Conservation (phyloP, 2,797 vertebrate species). For the Peromyscus aztecus region DNA sequence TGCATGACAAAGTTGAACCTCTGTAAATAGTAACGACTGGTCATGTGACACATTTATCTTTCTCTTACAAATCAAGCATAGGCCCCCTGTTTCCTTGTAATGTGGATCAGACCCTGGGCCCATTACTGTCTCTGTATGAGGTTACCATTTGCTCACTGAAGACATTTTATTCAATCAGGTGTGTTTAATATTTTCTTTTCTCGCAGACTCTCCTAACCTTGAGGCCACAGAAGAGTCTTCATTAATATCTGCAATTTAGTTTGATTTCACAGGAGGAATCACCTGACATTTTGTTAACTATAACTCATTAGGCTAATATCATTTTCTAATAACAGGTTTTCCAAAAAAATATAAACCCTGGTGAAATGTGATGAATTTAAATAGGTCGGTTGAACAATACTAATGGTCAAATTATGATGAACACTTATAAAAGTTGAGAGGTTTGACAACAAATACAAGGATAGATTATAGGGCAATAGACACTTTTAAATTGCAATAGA, state of each 20-base stretch:
- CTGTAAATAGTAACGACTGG: not conserved
- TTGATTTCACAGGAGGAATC: conserved; percentile 45
- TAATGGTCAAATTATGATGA: conserved; percentile 18
- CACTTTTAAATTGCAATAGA: not conserved
- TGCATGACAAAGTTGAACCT: not conserved
- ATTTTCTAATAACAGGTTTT: conserved; percentile 59
- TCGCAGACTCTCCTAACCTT: not conserved
- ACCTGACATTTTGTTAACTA: conserved; percentile 42
- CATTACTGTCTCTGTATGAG: conserved; percentile 40
- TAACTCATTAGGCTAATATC: conserved; percentile 34
- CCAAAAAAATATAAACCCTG: conserved; percentile 35
- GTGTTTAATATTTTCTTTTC: conserved; percentile 59
- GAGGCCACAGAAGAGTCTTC: not conserved
- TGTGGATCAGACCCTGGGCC: not conserved
- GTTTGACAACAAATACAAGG: not conserved
- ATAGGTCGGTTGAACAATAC: not conserved
- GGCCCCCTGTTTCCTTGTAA: conserved; percentile 15
- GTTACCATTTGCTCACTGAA: conserved; percentile 45
- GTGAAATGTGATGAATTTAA: conserved; percentile 36
- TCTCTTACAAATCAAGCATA: not conserved
- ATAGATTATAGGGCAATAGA: not conserved
- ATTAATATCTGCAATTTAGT: conserved; percentile 52
- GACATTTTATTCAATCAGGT: conserved; percentile 10
- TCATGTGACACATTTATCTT: not conserved
- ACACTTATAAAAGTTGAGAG: not conserved